Percentiles rank a stretch among this genome's conserved stretches.
These are phyloP conservation scores for Dinothrombium tinctorium DNA, from an alignment of 1,140 invertebrate species.

Conservation along the genomic window DNA sequence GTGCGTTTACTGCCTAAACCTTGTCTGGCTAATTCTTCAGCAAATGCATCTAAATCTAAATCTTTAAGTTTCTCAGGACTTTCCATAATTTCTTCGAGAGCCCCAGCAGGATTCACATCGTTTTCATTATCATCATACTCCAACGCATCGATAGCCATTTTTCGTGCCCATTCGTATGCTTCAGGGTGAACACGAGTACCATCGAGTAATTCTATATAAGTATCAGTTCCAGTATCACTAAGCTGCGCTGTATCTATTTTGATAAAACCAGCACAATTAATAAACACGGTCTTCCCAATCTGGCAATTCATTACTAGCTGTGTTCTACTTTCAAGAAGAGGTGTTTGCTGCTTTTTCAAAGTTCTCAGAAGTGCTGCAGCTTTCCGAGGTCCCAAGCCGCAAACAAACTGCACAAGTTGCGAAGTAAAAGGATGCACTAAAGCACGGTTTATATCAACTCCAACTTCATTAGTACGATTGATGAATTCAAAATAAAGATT, in stretches of 20 bases:
- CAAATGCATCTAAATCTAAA: slow-evolving; percentile 92
- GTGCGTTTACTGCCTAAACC: slow-evolving; percentile 91
- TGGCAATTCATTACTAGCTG: slow-evolving; percentile 83
- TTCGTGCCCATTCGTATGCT: slow-evolving; percentile 96
- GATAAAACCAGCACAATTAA: slow-evolving; percentile 97
- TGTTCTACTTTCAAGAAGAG: slow-evolving; percentile 78
- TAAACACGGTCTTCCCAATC: slow-evolving; percentile 94
- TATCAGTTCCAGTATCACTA: slow-evolving; percentile 63
- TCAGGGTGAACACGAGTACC: slow-evolving; percentile 95
- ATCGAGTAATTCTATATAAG: slow-evolving; percentile 86
- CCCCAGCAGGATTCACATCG: slow-evolving; percentile 69
- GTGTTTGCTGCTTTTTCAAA: slow-evolving; percentile 53
- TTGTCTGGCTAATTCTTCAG: slow-evolving; percentile 71
- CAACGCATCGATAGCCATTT: slow-evolving; percentile 97
- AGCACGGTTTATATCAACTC: slow-evolving; percentile 88
- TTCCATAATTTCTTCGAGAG: slow-evolving; percentile 88
- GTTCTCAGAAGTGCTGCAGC: slow-evolving; percentile 53
- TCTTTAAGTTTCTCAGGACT: slow-evolving; percentile 84
- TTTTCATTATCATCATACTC: slow-evolving; percentile 88
- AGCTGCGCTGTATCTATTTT: slow-evolving; percentile 90
- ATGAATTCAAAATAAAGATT: slow-evolving; percentile 75
- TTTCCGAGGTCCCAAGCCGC: slow-evolving; percentile 86
- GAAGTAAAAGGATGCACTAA: slow-evolving; percentile 62
- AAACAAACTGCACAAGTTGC: slow-evolving; percentile 88
- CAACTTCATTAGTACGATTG: slow-evolving; percentile 79